phyloP scores from a whole-genome alignment of 2,797 vertebrate species.

The Acestrorhynchus altus region DNA sequence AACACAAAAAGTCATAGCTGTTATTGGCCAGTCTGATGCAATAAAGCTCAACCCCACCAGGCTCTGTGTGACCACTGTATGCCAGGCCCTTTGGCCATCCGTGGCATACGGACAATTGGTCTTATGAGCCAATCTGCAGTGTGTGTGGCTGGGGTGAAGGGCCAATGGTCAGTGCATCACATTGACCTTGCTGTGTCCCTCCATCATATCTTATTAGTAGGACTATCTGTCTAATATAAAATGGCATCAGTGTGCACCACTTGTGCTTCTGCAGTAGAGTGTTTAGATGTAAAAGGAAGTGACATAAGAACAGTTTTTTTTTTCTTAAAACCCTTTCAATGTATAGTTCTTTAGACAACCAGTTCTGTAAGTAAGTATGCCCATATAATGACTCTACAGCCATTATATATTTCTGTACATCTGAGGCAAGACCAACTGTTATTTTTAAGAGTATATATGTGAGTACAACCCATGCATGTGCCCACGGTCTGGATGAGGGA shows the following conservation, averaged over 20 bases:
- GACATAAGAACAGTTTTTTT: too few species aligned
- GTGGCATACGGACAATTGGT: background rate
- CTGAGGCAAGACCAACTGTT: background rate
- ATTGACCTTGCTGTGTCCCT: conserved; percentile 5
- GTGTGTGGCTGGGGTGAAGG: background rate
- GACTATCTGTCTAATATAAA: background rate
- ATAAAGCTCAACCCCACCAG: conserved; percentile 1
- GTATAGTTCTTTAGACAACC: background rate
- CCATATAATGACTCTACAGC: too few species aligned
- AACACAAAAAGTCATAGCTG: conserved; percentile 4
- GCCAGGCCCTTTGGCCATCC: background rate
- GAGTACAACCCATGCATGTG: conserved; percentile 23
- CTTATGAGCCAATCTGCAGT: background rate
- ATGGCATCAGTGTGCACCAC: background rate
- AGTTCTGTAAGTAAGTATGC: too few species aligned
- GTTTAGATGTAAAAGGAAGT: background rate
- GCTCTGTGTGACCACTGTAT: conserved; percentile 3
- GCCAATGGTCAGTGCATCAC: background rate
- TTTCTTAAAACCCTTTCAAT: too few species aligned
- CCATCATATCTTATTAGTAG: conserved; percentile 35
- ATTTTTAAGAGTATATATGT: conserved; percentile 2
- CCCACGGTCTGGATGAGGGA: conserved; percentile 19
- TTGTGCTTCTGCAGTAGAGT: conserved; percentile 2
- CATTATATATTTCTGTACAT: too few species aligned
- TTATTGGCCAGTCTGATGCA: conserved; percentile 24